Conservation (phyloP, 2,888 invertebrate species). For the Parnassius apollo region DNA sequence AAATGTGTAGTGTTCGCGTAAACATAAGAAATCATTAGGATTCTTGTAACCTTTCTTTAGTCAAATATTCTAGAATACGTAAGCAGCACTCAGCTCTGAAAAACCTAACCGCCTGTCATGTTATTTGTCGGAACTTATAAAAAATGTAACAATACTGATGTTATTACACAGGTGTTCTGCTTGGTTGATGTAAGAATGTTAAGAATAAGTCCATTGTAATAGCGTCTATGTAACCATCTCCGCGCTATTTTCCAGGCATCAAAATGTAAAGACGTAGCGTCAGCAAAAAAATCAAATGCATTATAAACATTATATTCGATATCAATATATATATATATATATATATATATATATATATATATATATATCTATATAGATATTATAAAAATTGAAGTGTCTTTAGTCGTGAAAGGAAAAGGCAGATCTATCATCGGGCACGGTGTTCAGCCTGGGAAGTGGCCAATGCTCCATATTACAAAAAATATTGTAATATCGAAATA, state of each 20-base stretch:
- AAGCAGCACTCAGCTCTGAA: neutral
- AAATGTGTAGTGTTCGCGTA: no score
- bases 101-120: neutral
- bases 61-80: neutral
- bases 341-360: no score
- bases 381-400: no score
- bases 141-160: conserved; percentile 3
- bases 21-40: neutral
- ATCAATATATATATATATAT: no score
- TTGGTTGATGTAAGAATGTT: conserved; percentile 19
- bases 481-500: no score
- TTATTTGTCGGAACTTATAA: neutral
- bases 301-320: no score
- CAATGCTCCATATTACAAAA: no score
- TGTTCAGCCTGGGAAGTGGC: no score
- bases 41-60: neutral
- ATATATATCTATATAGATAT: no score
- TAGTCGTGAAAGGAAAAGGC: no score
- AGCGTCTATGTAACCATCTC: conserved; percentile 32
- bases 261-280: conserved; percentile 34
- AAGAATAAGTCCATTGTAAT: conserved; percentile 35
- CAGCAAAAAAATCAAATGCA: conserved; percentile 22
- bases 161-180: conserved; percentile 4
- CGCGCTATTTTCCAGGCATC: conserved; percentile 31
- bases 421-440: no score